phyloP scores from a whole-genome alignment of 1,140 invertebrate genomes.

The Chionoecetes opilio region DNA sequence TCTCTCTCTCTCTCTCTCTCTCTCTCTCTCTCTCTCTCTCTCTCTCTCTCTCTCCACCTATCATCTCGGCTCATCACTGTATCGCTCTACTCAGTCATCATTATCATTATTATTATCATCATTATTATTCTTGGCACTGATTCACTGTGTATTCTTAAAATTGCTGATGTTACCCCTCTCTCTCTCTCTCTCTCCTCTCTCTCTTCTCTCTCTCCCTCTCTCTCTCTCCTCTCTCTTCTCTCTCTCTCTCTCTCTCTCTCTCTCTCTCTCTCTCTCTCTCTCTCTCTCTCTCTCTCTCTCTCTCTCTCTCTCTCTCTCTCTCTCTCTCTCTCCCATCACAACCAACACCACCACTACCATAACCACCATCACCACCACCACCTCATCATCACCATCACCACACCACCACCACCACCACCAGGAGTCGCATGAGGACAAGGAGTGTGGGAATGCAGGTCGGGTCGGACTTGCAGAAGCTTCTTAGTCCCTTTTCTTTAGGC shows the following conservation, averaged over 20 bases:
- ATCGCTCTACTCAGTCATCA: neutral
- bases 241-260: neutral
- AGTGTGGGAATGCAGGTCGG: slow-evolving; percentile 54
- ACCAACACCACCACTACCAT: slow-evolving; percentile 8
- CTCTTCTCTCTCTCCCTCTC: no score
- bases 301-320: neutral
- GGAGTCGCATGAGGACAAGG: neutral
- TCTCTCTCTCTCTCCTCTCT: no score
- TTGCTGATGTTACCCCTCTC: no score
- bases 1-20: neutral
- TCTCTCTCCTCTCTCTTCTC: neutral
- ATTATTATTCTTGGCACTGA: neutral
- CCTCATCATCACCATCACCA: neutral
- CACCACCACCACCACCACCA: neutral
- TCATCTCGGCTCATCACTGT: neutral
- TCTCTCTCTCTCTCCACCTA: neutral
- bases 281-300: neutral
- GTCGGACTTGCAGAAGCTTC: neutral
- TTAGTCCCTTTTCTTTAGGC: neutral
- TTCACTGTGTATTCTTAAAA: no score
- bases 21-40: neutral
- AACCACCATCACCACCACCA: neutral
- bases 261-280: neutral
- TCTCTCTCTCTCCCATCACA: neutral
- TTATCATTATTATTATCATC: neutral